Base-by-base conservation (phyloP, 2,888 invertebrate species). In the Chironomus riparius region DNA sequence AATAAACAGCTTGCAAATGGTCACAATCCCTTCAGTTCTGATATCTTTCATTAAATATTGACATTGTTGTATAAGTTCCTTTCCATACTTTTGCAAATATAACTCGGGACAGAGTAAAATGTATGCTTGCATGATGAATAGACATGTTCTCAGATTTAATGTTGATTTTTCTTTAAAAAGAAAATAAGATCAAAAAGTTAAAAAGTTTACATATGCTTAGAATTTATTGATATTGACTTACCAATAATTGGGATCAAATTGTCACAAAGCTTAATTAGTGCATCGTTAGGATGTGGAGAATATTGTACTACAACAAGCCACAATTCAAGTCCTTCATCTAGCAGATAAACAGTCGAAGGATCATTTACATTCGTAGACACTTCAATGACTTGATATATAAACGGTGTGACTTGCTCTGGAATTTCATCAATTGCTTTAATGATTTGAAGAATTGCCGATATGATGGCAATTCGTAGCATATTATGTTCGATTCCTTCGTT, bases 321-420 rank as follows among this genome's bases (percentile, higher is more conserved):
- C 77, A 98, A 86, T 79, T 95, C 93, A 56, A 97, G 85, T 2
- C 95, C 96, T 82, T 98, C 97, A 83, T 97, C 97, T 79, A 96
- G 85, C 73, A 97, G 87, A 83, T 97, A 97, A 74, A 97, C 92
- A 82, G 95, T 93, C 0, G 92, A 88, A 76, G 90, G 88, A 81
- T 93, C 90, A 78, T 88, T 87, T 0, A 92, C 87, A 80, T 94
- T 92, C 0, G 95, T 95, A 76, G 92, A 91, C 77, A 91, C 82
- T 77, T 87, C 87, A 77, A 94, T 89, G 71, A 93, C 90, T 82
- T 82, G 87, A 77, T 91, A 83, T 21, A 91, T 85, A 85, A 91
- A 90, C 6, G 88, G 88, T 18, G 88, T 86, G 79, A 90, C 85
- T 80, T 84, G 86, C 74, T 85, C 83, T 4, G 88, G 85, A 75